Evolutionary conservation across 2,797 vertebrate genomes (phyloP), one percentile per base, ranked within the genome.

Genomic region (Ctenosaura bakeri): DNA sequence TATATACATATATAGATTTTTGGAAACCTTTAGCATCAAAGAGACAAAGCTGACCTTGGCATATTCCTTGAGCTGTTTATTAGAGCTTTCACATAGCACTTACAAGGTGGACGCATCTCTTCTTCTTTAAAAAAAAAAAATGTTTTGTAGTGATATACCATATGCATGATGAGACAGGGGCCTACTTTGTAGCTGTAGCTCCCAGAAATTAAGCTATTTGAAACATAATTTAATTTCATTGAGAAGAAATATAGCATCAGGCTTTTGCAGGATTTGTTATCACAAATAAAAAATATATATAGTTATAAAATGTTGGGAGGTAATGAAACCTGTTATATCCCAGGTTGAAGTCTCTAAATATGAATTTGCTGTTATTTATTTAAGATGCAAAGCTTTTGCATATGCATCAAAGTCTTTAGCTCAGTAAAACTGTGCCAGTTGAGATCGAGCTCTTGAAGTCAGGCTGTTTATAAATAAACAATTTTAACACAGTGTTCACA

Each of bases 361-460:
- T 94, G 91, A 95, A 96, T 96, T 92, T 93, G 83, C 87, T 90
- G 89, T 94, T 95, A 94, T 93, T 96, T 95, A 91, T 95, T 93
- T 93, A 92, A 95, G 93, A 95, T 89, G 88, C 14, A 91, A 91
- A 50, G 86, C 64, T 92, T 95, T 92, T 95, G 71, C 92, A 92
- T 94, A 93, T 91, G 87, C 46, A 92, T 96, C 89, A 92, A 69
- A 73, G 95, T 89, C 56, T 87, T 90, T 89, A 83, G 88, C 88
- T 95, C 87, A 87, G 93, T 95, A 95, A 94, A 96, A 93, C 83
- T 91, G 73, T 83, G 92, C 90, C 94, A 93, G 71, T 90, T 94
- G 83, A 92, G 79, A 94, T 35, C 52, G 69, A 86, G 92, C 42
- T 97, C 95, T 95, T 91, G 93, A 96, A 93, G 38, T 90, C 83